Base-by-base conservation (phyloP, 2,113 vertebrate genomes). In the Tragelaphus imberbis region DNA sequence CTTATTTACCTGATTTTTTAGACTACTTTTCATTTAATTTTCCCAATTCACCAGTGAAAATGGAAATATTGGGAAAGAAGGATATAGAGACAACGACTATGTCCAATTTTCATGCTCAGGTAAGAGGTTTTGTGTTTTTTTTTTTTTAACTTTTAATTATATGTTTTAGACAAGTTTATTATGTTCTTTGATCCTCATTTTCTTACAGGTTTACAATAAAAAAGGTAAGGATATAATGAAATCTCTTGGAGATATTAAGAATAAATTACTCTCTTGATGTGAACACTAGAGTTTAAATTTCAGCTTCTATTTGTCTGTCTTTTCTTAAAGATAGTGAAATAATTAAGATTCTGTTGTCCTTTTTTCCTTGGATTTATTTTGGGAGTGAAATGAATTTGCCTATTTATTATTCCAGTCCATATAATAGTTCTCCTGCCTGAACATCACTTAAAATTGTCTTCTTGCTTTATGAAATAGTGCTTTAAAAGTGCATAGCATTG, bases 81-180 rank as follows among this genome's bases (percentile, higher is more conserved):
- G 99, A 99, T 98, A 99, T 99, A 98, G 99, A 99, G 99, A 99
- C 99, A 91, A 99, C 99, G 40, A 99, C 99, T 94, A 99, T 99
- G 99, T 99, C 99, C 96, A 99, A 99, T 99, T 99, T 99, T 99
- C 99, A 99, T 98, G 98, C 99, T 99, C 99, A 99, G 99, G 99
- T 99, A 98, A 99, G 99, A 98, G 97, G 94, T 98, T 98, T 98
- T 98, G 36, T 75, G 5, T 21, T 98, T 98, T 98, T 98, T 44
- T 40, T 97, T 87, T 98, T 97, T 88, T 75, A 98, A 94, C 88
- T 98, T 98, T 97, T 36, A 58, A 44, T 97, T 77, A 40, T 28
- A 21, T 87, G 23, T 93, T 96, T 96, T 58, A 91, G 89, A 93
- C 21, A 84, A 94, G 28, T 89, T 94, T 96, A 30, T 96, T 97